Base-by-base conservation (phyloP, 2,888 invertebrate genomes). In the Pheosia tremula region DNA sequence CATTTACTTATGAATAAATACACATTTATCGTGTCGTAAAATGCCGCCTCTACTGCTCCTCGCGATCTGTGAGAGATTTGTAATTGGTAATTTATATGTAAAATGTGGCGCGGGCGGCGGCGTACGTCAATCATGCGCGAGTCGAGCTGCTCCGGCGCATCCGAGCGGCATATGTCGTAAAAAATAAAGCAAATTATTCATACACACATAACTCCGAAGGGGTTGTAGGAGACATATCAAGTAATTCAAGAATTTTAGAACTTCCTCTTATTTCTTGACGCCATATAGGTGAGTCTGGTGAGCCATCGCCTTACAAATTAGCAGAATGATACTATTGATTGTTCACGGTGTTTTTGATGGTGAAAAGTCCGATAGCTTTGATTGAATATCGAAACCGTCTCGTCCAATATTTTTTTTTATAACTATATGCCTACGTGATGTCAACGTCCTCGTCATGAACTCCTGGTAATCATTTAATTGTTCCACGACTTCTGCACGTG, bases 81-180 rank as follows among this genome's bases (percentile, higher is more conserved):
- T 88, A 88, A 89, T 89, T 86, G 87, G 86, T 91, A 87, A 92
- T 92, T 92, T 92, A 90, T 90, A 92, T 92, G 91, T 91, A 91
- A 91, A 92, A 84, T 84, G 82, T 65, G 78, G 82, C 81, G 84
- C 84, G 83, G 82, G 85, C 85, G 88, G 81, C 81, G 79, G 74
- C 63, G 66, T 58, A 71, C 85, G 87, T 89, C 90, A 85, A 85
- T 88, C 89, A 86, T 82, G 72, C 75, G 67, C 61, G 60, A 60
- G 67, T 66, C 70, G 71, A 66, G 69, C 53, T 66, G 71, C 67
- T 69, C 65, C 59, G 53, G 64, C 65, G 63, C 60, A 63, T 67
- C 71, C 67, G 74, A 73, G 69, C 70, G 73, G 71, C 63, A 77
- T 77, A 49, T 50, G n/a, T 56, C 24, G 11, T 45, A 50, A 24